Base-by-base conservation (phyloP, 2,113 vertebrate species). In the Fukomys damarensis region DNA sequence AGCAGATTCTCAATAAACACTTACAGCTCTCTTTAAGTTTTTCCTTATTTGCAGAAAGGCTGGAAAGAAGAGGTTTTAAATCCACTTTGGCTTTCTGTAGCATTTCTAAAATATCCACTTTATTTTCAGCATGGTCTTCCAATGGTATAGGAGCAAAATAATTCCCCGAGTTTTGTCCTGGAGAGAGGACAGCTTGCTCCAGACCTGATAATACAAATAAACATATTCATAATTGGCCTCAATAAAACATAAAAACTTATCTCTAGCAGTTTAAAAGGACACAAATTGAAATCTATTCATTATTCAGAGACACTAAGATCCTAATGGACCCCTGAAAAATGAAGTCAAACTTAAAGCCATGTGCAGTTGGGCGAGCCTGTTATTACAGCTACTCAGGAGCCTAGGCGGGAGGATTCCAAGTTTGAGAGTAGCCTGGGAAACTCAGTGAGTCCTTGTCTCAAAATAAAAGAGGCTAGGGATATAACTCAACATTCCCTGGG, bases 11-110 rank as follows among this genome's bases (percentile, higher is more conserved):
- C 20, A 74, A 58, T 35, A 63, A 91, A 98, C 94, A 99, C 99
- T 99, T 98, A 99, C 99, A 99, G 98, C 99, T 99, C 98, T 99
- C 99, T 97, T 99, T 99, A 96, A 99, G 99, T 84, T 99, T 99
- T 98, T 99, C 99, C 97, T 99, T 99, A 98, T 99, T 99, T 98
- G 99, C 99, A 77, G 99, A 99, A 92, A 99, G 98, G 94, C 99
- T 99, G 96, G 99, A 99, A 91, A 99, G 99, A 96, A 99, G 99
- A 91, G 99, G 99, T 97, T 99, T 99, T 98, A 99, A 99, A 98
- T 99, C 99, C 98, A 99, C 98, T 99, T 99, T 99, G 98, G 99
- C 99, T 98, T 99, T 99, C 98, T 99, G 99, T 96, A 99, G 98
- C 98, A 99, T 99, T 97, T 99, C 99, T 98, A 99, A 98, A 98